Base-by-base conservation (phyloP, 2,113 vertebrate genomes). In the Danionella cerebrum region DNA sequence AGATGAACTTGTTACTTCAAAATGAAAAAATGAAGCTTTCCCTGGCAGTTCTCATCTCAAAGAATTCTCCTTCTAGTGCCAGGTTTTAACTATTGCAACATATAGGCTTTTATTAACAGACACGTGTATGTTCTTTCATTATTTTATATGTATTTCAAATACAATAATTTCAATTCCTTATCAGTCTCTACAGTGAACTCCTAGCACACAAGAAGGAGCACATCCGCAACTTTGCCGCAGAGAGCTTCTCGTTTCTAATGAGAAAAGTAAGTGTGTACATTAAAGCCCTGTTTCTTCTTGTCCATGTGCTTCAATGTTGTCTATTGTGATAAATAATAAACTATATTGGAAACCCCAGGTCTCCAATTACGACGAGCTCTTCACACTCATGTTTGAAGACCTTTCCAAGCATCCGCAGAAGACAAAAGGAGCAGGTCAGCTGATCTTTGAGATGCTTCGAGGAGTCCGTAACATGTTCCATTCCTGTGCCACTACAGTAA, bases 181-280 rank as follows among this genome's bases (percentile, higher is more conserved):
- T 1, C 79, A 99, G 96, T 69, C 76, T 98, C 65, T 97, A 98
- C 81, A 99, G 96, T 80, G 90, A 86, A 18, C 82, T 98, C 11
- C 75, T 99, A 86, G 92, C 87, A 54, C 96, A 99, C 84, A 92
- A 91, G 75, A 98, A 96, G 67, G 88, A 91, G 19, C 96, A 99
- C 77, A 94, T 99, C 82, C 90, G 94, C 76, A 94, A 90, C 48
- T 99, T 99, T 84, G 95, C 96, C 65, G 96, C 96, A 0, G 96
- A 99, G 83, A 99, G 96, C 75, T 99, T 99, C 84, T 92, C 94
- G 22, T 98, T 97, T 79, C 72, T 99, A 64, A 94, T 99, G 93
- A 92, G 96, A 82, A 99, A 99, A 90, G 96, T 99, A 78, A 71
- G 84, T 73, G 3, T 27, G 18, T 24, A 29, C 1, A 39, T 9